Conservation (phyloP, 2,888 invertebrate species). For the Xanthia icteritia region DNA sequence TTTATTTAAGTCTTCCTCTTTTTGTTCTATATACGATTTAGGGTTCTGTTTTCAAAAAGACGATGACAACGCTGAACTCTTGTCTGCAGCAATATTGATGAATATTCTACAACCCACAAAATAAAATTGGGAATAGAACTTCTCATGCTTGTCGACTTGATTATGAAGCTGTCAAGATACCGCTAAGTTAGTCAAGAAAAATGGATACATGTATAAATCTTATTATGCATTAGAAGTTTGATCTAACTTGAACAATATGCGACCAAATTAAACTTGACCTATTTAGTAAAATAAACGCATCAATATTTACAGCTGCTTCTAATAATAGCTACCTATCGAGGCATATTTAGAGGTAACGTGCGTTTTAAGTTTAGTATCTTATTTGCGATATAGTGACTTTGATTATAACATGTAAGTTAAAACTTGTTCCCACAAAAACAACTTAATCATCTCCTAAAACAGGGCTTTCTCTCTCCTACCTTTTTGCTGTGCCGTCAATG, state of each 20-base stretch:
- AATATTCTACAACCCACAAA: background rate
- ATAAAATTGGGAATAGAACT: conserved; percentile 23
- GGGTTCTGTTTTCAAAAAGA: conserved; percentile 40
- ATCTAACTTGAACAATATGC: conserved; percentile 23
- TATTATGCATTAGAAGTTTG: background rate
- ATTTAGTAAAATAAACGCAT: conserved; percentile 10
- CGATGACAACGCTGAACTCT: background rate
- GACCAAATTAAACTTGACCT: conserved; percentile 41
- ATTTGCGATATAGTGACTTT: no score
- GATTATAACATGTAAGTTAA: no score
- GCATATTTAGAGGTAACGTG: background rate
- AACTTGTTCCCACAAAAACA: no score
- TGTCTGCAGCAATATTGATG: conserved; percentile 12
- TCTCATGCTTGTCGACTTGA: conserved; percentile 35
- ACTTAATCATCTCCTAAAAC: no score
- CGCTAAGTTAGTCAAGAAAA: conserved; percentile 20
- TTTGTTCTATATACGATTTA: conserved; percentile 61
- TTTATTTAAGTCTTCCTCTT: conserved; percentile 74
- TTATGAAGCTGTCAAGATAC: conserved; percentile 38
- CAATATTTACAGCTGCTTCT: conserved; percentile 4
- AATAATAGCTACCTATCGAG: background rate
- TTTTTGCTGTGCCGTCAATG: no score
- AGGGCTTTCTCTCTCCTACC: no score
- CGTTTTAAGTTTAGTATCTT: no score
- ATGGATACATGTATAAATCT: background rate